phyloP scores from a whole-genome alignment of 2,113 vertebrate genomes.

The Tetraodon nigroviridis region DNA sequence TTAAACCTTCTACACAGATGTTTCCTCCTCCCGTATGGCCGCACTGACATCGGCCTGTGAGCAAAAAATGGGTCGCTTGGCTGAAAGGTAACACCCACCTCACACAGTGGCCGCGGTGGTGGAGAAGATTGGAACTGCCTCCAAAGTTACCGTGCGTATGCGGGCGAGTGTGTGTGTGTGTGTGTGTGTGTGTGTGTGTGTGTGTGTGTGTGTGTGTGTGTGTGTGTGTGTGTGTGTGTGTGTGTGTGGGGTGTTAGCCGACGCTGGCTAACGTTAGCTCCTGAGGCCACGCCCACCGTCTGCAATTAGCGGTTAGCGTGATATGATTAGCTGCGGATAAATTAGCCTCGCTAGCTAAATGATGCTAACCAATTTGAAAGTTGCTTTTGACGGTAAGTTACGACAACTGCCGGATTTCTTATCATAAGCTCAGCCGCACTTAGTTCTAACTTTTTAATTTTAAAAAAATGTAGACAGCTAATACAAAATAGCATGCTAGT shows the following conservation, averaged over 20 bases:
- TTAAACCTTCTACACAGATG: not conserved
- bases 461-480: too few relatives aligned
- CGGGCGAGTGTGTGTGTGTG: too few relatives aligned
- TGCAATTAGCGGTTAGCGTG: not conserved
- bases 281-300: not conserved
- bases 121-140: not conserved
- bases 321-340: not conserved
- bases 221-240: too few relatives aligned
- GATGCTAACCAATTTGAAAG: fast-evolving
- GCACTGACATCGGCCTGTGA: not conserved
- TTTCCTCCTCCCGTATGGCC: constrained; percentile 8
- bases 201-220: too few relatives aligned
- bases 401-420: too few relatives aligned
- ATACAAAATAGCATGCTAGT: too few relatives aligned
- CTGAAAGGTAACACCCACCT: constrained; percentile 38
- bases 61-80: constrained; percentile 6
- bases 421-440: too few relatives aligned
- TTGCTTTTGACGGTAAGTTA: too few relatives aligned
- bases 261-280: not conserved
- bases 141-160: not conserved
- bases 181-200: too few relatives aligned
- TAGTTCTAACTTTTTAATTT: too few relatives aligned
- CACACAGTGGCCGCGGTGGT: not conserved
- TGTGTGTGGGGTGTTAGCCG: too few relatives aligned
- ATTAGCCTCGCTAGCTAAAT: not conserved